These are phyloP conservation scores for Urechis unicinctus DNA, from an alignment of 2,888 invertebrate genomes.

Conservation along the genomic window DNA sequence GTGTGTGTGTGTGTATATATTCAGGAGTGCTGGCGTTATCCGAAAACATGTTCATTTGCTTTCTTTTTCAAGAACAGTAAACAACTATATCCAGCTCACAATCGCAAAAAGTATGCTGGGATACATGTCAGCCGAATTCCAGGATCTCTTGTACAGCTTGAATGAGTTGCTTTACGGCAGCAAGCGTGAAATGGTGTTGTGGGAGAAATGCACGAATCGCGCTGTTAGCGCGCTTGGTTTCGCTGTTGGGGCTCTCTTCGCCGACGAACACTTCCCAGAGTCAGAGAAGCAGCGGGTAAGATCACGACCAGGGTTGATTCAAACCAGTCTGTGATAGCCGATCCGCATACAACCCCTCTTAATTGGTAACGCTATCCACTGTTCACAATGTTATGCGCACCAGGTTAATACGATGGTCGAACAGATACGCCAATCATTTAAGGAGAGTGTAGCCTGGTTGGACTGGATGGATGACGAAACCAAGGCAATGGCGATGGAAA, in stretches of 20 bases:
- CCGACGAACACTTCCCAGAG: constrained; percentile 28
- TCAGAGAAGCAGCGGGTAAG: constrained; percentile 29
- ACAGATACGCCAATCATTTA: constrained; percentile 25
- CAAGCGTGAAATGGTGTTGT: not conserved
- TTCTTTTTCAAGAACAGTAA: too few species aligned
- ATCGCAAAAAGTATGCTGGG: too few species aligned
- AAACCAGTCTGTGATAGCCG: too few species aligned
- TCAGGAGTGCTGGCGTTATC: too few species aligned
- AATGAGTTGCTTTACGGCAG: not conserved
- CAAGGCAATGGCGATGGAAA: constrained; percentile 25
- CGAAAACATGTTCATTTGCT: too few species aligned
- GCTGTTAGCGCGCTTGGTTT: constrained; percentile 23
- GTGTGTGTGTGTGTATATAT: too few species aligned
- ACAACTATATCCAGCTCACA: too few species aligned
- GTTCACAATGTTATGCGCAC: not conserved
- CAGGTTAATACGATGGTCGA: not conserved
- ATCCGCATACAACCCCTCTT: too few species aligned
- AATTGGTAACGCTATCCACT: too few species aligned
- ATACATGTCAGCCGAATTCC: too few species aligned
- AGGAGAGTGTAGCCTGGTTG: constrained; percentile 24
- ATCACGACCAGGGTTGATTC: too few species aligned
- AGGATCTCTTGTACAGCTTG: not conserved
- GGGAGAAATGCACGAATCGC: constrained; percentile 26
- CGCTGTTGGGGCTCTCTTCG: constrained; percentile 31
- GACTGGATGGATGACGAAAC: constrained; percentile 41